Percentiles rank a stretch among this genome's conserved stretches.
These are phyloP conservation scores for Triops longicaudatus DNA, from an alignment of 1,140 invertebrate species.

Conservation along the genomic window DNA sequence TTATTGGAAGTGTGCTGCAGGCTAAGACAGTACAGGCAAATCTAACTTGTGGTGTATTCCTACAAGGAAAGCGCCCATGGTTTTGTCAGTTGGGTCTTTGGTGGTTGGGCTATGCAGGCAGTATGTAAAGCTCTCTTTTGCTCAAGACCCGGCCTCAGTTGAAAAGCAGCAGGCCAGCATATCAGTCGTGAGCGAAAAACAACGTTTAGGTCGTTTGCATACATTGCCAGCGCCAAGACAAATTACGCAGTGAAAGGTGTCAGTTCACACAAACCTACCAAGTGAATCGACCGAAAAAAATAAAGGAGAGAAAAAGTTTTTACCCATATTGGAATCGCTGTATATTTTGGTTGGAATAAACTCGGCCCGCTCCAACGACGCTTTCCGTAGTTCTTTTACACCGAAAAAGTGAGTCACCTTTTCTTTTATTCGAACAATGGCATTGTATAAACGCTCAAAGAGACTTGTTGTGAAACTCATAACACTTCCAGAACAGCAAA, in stretches of 20 bases:
- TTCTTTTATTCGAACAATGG: not conserved
- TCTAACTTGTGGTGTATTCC: not conserved
- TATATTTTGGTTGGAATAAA: not conserved
- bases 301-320: not conserved
- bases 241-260: slow-evolving; percentile 15
- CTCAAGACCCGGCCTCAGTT: not conserved
- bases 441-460: too few species aligned
- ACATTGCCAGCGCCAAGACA: slow-evolving; percentile 10
- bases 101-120: not conserved
- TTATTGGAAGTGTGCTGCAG: not conserved
- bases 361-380: not conserved
- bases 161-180: not conserved
- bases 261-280: slow-evolving; percentile 1
- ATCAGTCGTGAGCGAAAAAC: slow-evolving; percentile 6
- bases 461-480: too few species aligned
- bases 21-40: not conserved
- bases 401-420: not conserved
- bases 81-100: slow-evolving; percentile 3
- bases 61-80: not conserved
- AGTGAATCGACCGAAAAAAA: not conserved
- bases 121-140: slow-evolving; percentile 12
- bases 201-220: not conserved
- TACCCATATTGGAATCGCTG: not conserved
- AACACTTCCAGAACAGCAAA: too few species aligned
- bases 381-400: not conserved